phyloP scores from a whole-genome alignment of 2,888 invertebrate species.

The Drosophila prolongata region DNA sequence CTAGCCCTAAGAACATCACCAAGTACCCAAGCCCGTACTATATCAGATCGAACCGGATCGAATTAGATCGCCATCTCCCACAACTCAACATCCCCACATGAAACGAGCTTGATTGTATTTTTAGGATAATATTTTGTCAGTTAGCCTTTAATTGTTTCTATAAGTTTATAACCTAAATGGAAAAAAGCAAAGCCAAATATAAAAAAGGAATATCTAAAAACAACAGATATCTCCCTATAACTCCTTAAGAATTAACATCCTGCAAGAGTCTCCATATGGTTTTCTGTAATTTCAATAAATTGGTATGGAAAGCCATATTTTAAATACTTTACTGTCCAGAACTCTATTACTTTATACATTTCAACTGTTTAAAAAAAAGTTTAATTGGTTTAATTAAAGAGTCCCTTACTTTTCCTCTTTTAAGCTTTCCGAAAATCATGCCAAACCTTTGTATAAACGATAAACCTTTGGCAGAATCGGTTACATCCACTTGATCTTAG shows the following conservation, averaged over 20 bases:
- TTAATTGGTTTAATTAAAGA: too few species aligned
- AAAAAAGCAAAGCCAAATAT: conserved; percentile 1
- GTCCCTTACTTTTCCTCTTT: neutral
- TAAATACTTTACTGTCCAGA: too few species aligned
- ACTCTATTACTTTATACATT: too few species aligned
- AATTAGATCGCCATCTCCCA: conserved; percentile 11
- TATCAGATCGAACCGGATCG: conserved; percentile 23
- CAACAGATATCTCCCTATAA: neutral
- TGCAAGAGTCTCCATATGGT: neutral
- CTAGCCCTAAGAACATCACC: conserved; percentile 31
- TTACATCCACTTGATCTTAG: neutral
- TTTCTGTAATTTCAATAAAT: too few species aligned
- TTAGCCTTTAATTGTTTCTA: conserved; percentile 23
- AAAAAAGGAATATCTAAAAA: neutral
- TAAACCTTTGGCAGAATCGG: conserved; percentile 19
- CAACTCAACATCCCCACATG: conserved; percentile 15
- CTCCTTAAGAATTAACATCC: neutral
- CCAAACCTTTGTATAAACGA: conserved; percentile 27
- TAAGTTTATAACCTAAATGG: conserved; percentile 12
- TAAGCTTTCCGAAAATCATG: conserved; percentile 7
- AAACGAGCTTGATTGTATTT: conserved; percentile 39
- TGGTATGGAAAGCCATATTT: too few species aligned
- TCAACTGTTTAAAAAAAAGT: too few species aligned
- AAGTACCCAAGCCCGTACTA: conserved; percentile 22
- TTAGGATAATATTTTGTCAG: conserved; percentile 23